Conservation (phyloP, 2,888 invertebrate genomes). For the Harpalus rubripes region DNA sequence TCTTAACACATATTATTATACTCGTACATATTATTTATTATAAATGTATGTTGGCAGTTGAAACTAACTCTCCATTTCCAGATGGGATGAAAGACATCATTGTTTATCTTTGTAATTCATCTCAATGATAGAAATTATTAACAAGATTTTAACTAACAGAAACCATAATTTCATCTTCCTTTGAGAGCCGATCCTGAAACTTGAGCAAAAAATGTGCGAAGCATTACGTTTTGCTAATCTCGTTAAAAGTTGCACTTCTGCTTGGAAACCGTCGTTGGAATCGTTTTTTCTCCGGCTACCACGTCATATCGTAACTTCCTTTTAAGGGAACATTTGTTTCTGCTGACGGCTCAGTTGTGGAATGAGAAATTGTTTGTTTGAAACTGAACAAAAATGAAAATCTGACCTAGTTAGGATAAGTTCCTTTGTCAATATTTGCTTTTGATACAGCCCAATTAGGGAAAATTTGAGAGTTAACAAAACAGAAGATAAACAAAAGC, state of each 20-base stretch:
- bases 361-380: slow-evolving; percentile 37
- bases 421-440: slow-evolving; percentile 11
- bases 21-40: too few species aligned
- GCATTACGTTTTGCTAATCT: slow-evolving; percentile 44
- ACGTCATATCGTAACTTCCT: slow-evolving; percentile 21
- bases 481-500: not conserved
- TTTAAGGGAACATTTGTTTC: slow-evolving; percentile 20
- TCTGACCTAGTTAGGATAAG: slow-evolving; percentile 18
- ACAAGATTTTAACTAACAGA: too few species aligned
- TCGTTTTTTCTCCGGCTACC: not conserved
- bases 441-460: not conserved
- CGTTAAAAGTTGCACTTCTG: slow-evolving; percentile 27
- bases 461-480: not conserved
- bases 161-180: too few species aligned
- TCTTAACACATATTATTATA: too few species aligned
- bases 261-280: not conserved
- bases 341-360: slow-evolving; percentile 9
- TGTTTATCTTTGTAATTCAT: too few species aligned
- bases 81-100: too few species aligned
- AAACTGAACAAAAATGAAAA: slow-evolving; percentile 18
- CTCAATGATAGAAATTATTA: too few species aligned
- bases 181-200: not conserved
- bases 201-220: slow-evolving; percentile 42
- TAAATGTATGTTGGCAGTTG: too few species aligned
- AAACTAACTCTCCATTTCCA: too few species aligned